phyloP scores from a whole-genome alignment of 2,888 invertebrate genomes.

The Drosophila neutralis region DNA sequence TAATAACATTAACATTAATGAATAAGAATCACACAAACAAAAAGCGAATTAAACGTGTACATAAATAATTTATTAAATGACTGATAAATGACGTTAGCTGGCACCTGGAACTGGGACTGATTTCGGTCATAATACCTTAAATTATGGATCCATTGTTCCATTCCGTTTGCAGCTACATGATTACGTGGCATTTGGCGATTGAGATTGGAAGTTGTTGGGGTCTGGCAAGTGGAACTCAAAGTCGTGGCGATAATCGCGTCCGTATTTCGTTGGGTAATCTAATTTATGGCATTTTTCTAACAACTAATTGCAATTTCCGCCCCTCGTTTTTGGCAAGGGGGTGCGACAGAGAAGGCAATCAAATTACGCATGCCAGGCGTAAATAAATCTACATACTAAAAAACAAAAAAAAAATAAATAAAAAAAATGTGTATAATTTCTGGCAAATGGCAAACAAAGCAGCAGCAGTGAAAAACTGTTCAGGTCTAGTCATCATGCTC shows the following conservation, averaged over 20 bases:
- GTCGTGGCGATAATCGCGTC: slow-evolving; percentile 64
- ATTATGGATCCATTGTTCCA: slow-evolving; percentile 74
- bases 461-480: slow-evolving; percentile 40
- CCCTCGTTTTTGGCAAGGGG: slow-evolving; percentile 10
- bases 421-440: slow-evolving; percentile 34
- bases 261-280: slow-evolving; percentile 68
- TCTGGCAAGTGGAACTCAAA: slow-evolving; percentile 39
- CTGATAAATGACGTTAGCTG: slow-evolving; percentile 48
- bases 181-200: slow-evolving; percentile 30
- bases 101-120: slow-evolving; percentile 13
- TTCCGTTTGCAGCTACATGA: slow-evolving; percentile 37
- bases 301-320: slow-evolving; percentile 77
- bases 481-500: slow-evolving; percentile 38
- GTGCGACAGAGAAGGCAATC: slow-evolving; percentile 37
- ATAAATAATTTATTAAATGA: slow-evolving; percentile 76
- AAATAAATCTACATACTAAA: slow-evolving; percentile 60
- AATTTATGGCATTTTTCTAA: slow-evolving; percentile 78
- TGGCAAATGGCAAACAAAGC: slow-evolving; percentile 52
- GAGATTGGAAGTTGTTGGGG: slow-evolving; percentile 2
- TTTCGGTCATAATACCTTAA: slow-evolving; percentile 73
- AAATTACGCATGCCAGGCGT: slow-evolving; percentile 73
- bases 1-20: slow-evolving; percentile 54
- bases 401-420: background rate
- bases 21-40: slow-evolving; percentile 14
- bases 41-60: slow-evolving; percentile 57